A percentile compares a stretch with the other conserved stretches of the same genome.
phyloP scores from a whole-genome alignment of 2,888 invertebrate species.

The Agrilus cyanescens region DNA sequence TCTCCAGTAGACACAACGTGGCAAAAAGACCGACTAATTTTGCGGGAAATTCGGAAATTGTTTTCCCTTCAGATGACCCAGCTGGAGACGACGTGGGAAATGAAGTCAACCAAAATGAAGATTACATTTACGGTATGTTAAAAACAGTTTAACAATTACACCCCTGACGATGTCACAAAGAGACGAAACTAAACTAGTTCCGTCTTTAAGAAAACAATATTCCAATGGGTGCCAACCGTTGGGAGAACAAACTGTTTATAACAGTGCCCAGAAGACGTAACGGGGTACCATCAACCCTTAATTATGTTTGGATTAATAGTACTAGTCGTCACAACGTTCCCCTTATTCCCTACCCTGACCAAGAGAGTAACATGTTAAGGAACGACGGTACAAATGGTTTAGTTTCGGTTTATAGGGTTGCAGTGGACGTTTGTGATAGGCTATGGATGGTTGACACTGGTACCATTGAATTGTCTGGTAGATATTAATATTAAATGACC shows the following conservation, averaged over 20 bases:
- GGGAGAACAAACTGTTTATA: conserved; percentile 53
- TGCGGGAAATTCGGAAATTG: too few relatives aligned
- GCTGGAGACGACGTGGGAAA: too few relatives aligned
- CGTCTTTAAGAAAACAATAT: conserved; percentile 47
- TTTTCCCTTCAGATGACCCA: too few relatives aligned
- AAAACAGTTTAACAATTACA: too few relatives aligned
- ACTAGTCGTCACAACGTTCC: conserved; percentile 37
- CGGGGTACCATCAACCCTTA: conserved; percentile 41
- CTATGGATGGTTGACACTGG: conserved; percentile 76
- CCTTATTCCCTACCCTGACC: conserved; percentile 44
- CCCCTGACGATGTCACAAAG: too few relatives aligned
- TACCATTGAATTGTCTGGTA: conserved; percentile 53
- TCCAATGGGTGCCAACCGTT: conserved; percentile 54
- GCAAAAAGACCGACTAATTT: too few relatives aligned
- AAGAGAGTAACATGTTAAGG: conserved; percentile 47
- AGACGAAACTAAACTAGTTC: too few relatives aligned
- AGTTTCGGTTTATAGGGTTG: conserved; percentile 59
- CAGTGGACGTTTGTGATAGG: conserved; percentile 57
- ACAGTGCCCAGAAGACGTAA: conserved; percentile 59
- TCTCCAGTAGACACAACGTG: neutral
- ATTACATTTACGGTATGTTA: too few relatives aligned
- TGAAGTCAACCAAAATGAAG: too few relatives aligned
- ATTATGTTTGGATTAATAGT: conserved; percentile 31
- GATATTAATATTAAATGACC: neutral
- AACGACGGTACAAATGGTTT: conserved; percentile 24